A percentile compares a stretch with the other conserved stretches of the same genome.
Conservation (phyloP, 2,888 invertebrate genomes). For the Pachycephus smyrnensis region DNA sequence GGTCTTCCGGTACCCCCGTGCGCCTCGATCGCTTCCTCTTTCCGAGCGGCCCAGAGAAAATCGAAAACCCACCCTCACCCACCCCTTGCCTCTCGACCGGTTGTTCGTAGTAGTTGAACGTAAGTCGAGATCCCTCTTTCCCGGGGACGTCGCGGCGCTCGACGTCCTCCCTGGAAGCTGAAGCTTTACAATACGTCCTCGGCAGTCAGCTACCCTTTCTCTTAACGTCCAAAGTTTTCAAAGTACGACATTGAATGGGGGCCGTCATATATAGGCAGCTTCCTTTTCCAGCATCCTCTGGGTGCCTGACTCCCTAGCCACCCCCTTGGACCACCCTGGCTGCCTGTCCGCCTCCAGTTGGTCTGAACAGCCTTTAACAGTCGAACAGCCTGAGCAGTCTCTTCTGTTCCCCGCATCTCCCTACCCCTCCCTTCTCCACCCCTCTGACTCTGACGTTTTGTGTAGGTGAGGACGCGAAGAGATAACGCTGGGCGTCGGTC, state of each 20-base stretch:
- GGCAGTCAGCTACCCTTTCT: slow-evolving; percentile 62
- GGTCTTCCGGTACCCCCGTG: not conserved
- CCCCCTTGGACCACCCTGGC: slow-evolving; percentile 29
- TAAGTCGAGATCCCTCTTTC: not conserved
- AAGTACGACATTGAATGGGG: slow-evolving; percentile 63
- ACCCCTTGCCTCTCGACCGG: not conserved
- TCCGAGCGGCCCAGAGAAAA: not conserved
- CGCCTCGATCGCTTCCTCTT: not conserved
- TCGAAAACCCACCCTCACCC: not conserved
- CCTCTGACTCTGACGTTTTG: slow-evolving; percentile 48
- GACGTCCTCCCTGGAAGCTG: slow-evolving; percentile 21
- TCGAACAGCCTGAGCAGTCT: not conserved
- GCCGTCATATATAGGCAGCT: slow-evolving; percentile 46
- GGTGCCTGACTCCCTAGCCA: slow-evolving; percentile 37
- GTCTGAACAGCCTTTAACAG: slow-evolving; percentile 19
- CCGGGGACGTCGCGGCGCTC: not conserved
- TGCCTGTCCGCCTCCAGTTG: slow-evolving; percentile 17
- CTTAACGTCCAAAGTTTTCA: slow-evolving; percentile 67
- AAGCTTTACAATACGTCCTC: slow-evolving; percentile 64
- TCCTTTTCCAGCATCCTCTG: slow-evolving; percentile 14
- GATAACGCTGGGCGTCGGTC: slow-evolving; percentile 34
- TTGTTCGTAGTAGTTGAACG: not conserved
- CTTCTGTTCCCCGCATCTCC: slow-evolving; percentile 33
- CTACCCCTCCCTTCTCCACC: slow-evolving; percentile 33
- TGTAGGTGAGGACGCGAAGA: slow-evolving; percentile 37